A percentile compares a stretch with the other conserved stretches of the same genome.
These are phyloP conservation scores for Kradibia gibbosae DNA, from an alignment of 1,140 invertebrate species.

Conservation along the genomic window DNA sequence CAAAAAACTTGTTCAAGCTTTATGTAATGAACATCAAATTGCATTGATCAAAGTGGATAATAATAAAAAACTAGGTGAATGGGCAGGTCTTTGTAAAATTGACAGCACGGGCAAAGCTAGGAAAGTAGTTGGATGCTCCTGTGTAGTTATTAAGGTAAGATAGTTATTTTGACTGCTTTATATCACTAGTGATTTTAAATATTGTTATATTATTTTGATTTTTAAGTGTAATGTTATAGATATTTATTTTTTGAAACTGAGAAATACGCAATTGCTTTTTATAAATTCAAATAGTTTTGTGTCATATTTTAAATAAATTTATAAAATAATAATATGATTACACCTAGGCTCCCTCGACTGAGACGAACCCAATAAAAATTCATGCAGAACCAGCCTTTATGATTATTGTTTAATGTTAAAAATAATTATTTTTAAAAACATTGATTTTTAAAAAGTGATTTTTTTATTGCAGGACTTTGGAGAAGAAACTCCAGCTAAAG, in stretches of 20 bases:
- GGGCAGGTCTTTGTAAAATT: slow-evolving; percentile 99
- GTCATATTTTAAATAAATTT: too few species aligned
- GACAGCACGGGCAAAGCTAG: slow-evolving; percentile 99
- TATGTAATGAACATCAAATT: slow-evolving; percentile 98
- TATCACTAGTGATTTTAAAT: background rate
- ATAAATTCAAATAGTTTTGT: too few species aligned
- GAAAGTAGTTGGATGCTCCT: slow-evolving; percentile 98
- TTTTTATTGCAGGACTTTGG: slow-evolving; percentile 87
- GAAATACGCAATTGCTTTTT: too few species aligned
- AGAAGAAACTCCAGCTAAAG: slow-evolving; percentile 94
- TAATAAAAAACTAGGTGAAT: slow-evolving; percentile 99
- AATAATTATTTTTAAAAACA: background rate
- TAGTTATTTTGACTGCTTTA: slow-evolving; percentile 31
- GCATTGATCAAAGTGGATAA: slow-evolving; percentile 97
- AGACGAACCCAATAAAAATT: slow-evolving; percentile 67
- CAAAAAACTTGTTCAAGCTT: slow-evolving; percentile 97
- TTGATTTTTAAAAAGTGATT: slow-evolving; percentile 21
- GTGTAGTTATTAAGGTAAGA: slow-evolving; percentile 93
- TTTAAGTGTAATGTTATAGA: background rate
- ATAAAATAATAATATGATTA: slow-evolving; percentile 70
- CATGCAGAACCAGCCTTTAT: slow-evolving; percentile 64
- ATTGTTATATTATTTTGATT: background rate
- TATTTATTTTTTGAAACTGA: background rate
- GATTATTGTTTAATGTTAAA: background rate
- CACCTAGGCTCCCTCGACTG: slow-evolving; percentile 71